These are phyloP conservation scores for Dipodomys merriami DNA, from an alignment of 2,113 vertebrate genomes.

Conservation along the genomic window DNA sequence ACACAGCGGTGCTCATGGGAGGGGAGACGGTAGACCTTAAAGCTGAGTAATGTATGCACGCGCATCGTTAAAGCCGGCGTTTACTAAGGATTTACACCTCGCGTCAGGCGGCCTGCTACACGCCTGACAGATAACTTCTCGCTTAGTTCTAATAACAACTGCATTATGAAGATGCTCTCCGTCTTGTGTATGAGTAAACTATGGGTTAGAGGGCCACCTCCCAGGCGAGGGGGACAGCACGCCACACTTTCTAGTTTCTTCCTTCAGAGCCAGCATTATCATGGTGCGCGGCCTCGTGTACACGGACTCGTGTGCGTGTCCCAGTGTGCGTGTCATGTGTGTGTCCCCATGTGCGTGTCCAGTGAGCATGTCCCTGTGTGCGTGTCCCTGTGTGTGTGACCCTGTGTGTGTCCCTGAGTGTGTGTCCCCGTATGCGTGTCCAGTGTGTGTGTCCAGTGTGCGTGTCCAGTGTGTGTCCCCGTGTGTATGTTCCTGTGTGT, in stretches of 20 bases:
- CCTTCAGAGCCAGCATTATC: background rate
- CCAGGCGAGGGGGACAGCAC: background rate
- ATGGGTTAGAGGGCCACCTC: background rate
- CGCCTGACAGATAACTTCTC: conserved; percentile 7
- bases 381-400: background rate
- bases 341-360: no score
- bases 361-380: background rate
- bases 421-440: no score
- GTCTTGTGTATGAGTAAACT: background rate
- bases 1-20: background rate
- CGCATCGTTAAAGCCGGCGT: background rate
- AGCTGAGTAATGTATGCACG: background rate
- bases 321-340: no score
- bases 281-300: no score
- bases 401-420: no score
- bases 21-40: background rate
- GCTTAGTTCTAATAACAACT: conserved; percentile 1
- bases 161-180: background rate
- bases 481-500: no score
- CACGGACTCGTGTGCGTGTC: background rate
- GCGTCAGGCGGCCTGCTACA: background rate
- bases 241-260: conserved; percentile 4
- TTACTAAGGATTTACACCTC: background rate
- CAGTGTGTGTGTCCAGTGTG: no score
- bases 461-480: no score